These are phyloP conservation scores for Dryas iulia DNA, from an alignment of 1,140 invertebrate genomes.

Conservation along the genomic window DNA sequence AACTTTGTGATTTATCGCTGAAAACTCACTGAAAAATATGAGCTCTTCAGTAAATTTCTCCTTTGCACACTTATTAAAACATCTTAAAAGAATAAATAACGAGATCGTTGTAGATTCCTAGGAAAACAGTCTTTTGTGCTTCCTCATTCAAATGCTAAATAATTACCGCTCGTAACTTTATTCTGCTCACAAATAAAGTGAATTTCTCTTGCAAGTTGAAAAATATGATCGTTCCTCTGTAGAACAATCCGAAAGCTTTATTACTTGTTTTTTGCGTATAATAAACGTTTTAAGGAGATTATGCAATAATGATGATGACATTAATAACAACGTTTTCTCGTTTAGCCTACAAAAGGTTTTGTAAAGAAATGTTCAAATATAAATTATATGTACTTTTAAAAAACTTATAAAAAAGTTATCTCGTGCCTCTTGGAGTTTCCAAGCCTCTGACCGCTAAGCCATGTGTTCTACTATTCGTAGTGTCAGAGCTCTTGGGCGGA, in stretches of 20 bases:
- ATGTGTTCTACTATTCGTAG: too few relatives aligned
- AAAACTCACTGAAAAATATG: conserved; percentile 33
- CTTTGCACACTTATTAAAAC: conserved; percentile 26
- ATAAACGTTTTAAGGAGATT: too few relatives aligned
- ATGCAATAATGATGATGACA: background rate
- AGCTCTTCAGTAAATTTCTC: conserved; percentile 26
- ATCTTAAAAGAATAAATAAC: conserved; percentile 11
- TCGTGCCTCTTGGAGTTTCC: too few relatives aligned
- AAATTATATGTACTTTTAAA: too few relatives aligned
- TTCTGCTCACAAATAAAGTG: background rate
- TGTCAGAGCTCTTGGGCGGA: too few relatives aligned
- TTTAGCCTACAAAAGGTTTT: background rate
- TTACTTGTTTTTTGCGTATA: background rate
- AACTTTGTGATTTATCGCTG: conserved; percentile 45
- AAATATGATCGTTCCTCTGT: conserved; percentile 3
- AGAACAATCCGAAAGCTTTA: background rate
- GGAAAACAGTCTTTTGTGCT: conserved; percentile 11
- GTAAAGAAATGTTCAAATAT: background rate
- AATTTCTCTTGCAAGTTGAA: background rate
- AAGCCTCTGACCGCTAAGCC: too few relatives aligned
- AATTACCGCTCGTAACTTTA: conserved; percentile 12
- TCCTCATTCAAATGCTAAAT: conserved; percentile 1
- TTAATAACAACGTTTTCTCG: background rate
- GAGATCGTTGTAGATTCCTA: conserved; percentile 3
- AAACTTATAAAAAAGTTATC: too few relatives aligned